phyloP scores from a whole-genome alignment of 2,113 vertebrate genomes.

The Casuarius casuarius region DNA sequence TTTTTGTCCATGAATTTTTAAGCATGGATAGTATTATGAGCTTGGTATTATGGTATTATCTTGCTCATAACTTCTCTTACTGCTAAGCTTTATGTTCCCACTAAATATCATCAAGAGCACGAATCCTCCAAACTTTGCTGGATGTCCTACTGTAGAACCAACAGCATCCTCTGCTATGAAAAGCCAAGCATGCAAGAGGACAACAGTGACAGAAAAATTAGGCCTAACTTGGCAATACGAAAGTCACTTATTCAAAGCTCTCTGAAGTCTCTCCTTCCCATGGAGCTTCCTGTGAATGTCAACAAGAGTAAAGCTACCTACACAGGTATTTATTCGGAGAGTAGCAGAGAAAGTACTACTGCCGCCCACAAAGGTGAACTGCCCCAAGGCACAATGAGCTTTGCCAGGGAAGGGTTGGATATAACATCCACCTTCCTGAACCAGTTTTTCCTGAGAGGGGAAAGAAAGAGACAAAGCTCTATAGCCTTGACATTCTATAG shows the following conservation, averaged over 20 bases:
- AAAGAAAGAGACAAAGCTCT: neutral
- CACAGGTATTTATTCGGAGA: neutral
- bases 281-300: neutral
- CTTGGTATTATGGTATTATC: neutral
- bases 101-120: neutral
- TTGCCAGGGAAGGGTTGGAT: neutral
- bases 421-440: neutral
- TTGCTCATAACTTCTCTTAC: neutral
- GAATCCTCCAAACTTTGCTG: neutral
- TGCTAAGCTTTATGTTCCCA: neutral
- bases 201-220: neutral
- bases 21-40: neutral
- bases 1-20: conserved; percentile 36
- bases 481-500: neutral
- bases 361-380: neutral
- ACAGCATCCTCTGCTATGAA: neutral
- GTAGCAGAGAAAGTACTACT: neutral
- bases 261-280: neutral
- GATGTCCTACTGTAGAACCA: neutral
- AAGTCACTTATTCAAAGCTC: neutral
- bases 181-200: neutral
- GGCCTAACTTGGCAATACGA: neutral
- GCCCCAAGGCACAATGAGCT: neutral
- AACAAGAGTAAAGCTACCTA: neutral
- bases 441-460: neutral